Evolutionary conservation across 2,888 invertebrate species (phyloP), one percentile per base, ranked within the genome.

Genomic region (Pharmacophagus antenor): DNA sequence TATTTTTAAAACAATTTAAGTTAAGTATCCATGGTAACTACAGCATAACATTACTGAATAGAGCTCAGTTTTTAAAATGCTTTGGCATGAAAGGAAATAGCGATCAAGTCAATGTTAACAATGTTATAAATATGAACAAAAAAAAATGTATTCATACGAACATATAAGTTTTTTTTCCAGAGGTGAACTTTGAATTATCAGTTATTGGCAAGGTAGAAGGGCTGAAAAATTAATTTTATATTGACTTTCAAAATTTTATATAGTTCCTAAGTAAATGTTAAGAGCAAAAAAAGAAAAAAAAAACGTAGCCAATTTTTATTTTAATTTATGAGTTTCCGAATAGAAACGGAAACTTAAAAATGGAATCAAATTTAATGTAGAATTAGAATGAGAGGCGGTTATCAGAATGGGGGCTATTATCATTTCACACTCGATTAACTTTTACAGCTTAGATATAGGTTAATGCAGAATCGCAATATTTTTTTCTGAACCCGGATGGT

Each of bases 381-480:
- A 71, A 70, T 63, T 65, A 65, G 69, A 70, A 70, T 72, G 67
- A 69, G 71, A 18, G 50, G n/a, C 21, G 68, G 72, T 56, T 63
- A 53, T 59, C 51, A 58, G 52, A 58, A 72, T 66, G 67, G 67
- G 65, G 71, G 73, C 77, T 79, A 77, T 77, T 77, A 71, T 74
- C 70, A 84, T 85, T 85, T 85, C 77, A 82, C 81, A 75, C 82
- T 67, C 75, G 78, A 85, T 85, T 85, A 79, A 77, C 70, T 77
- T 73, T 70, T 68, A 67, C 72, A 75, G n/a, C 54, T 46, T 63
- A 62, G 61, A 62, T 63, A 61, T 72, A 70, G 72, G 61, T 70
- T 70, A 67, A 63, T 52, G 56, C 44, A 50, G 68, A 70, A 47
- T 31, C 15, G 31, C n/a, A n/a, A n/a, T 31, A 2, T 8, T 31